Evolutionary conservation across 2,113 vertebrate species (phyloP).

Genomic region (Trichechus manatus): DNA sequence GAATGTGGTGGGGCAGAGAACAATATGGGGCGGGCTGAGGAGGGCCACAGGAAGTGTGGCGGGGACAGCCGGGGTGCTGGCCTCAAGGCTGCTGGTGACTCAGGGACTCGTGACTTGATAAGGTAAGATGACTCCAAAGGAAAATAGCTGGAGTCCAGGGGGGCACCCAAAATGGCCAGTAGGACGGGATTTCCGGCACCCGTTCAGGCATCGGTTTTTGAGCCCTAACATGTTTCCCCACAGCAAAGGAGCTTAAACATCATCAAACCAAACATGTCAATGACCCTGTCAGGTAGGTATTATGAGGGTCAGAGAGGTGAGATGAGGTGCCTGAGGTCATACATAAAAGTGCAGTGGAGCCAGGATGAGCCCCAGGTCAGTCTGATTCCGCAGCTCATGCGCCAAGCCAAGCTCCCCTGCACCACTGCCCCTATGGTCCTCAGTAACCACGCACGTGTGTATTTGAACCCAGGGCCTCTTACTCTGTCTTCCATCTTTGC

Average conservation of each 20-base stretch:
- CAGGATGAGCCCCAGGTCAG: not conserved
- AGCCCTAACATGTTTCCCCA: not conserved
- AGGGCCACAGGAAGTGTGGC: slow-evolving; percentile 75
- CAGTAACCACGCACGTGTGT: not conserved
- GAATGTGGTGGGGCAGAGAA: slow-evolving; percentile 62
- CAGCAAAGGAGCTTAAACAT: not conserved
- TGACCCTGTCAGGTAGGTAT: not conserved
- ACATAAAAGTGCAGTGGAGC: not conserved
- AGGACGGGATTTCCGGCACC: not conserved
- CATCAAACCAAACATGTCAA: not conserved
- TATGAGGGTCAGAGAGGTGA: not conserved
- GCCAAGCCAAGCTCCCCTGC: not conserved
- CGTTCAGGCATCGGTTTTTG: not conserved
- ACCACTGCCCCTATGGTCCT: not conserved
- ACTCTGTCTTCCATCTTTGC: not conserved
- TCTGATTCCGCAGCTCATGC: not conserved
- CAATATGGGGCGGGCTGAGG: slow-evolving; percentile 74
- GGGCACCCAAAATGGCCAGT: not conserved
- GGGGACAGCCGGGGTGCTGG: slow-evolving; percentile 70
- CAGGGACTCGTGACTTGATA: slow-evolving; percentile 80
- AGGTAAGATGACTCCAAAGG: slow-evolving; percentile 72
- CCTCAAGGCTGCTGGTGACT: slow-evolving; percentile 66
- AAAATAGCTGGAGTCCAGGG: slow-evolving; percentile 35
- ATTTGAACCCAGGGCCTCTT: not conserved
- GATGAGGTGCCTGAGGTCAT: not conserved